Base-by-base conservation (phyloP, 2,113 vertebrate species). In the Sturnira hondurensis region DNA sequence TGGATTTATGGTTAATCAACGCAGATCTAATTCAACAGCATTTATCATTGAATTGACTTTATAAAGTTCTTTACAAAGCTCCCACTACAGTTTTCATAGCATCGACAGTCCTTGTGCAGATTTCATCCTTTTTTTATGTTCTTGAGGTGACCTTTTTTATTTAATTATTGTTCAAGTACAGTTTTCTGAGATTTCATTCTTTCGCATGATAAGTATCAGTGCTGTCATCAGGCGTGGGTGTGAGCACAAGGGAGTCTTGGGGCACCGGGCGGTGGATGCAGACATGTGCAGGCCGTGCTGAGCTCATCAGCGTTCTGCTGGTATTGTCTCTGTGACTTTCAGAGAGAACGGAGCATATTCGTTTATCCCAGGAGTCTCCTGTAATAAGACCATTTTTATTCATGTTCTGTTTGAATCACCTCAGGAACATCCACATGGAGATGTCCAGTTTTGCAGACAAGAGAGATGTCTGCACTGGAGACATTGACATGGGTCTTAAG, bases 231-330 rank as follows among this genome's bases (percentile, higher is more conserved):
- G 73, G 50, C 24, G 7, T 13, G 41, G 65, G 13, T 38, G n/a
- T 26, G 20, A 82, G 43, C n/a, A 31, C 2, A 16, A 24, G 2
- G 43, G n/a, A 63, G 26, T 12, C 3, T 1, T 4, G 10, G 24
- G 36, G 36, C 45, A 13, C 12, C 20, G 0, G 8, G 13, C 0
- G 2, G 20, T 12, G 6, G 4, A 28, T 31, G n/a, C n/a, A 11
- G n/a, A 68, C 43, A 20, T 0, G 1, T 2, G 2, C 14, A 6
- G 17, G 28, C 26, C 8, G n/a, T 11, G 2, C 3, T 19, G 31
- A 20, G 36, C n/a, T 63, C 41, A 24, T 11, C 4, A 16, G 28
- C 4, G 17, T 17, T 33, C 24, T 26, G 16, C 52, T 76, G 3
- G 33, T 3, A 31, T 76, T 33, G 74, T 54, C 76, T 31, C 20